Evolutionary conservation across 2,888 invertebrate species (phyloP), one percentile per base, ranked within the genome.

Genomic region (Dione vanillae): DNA sequence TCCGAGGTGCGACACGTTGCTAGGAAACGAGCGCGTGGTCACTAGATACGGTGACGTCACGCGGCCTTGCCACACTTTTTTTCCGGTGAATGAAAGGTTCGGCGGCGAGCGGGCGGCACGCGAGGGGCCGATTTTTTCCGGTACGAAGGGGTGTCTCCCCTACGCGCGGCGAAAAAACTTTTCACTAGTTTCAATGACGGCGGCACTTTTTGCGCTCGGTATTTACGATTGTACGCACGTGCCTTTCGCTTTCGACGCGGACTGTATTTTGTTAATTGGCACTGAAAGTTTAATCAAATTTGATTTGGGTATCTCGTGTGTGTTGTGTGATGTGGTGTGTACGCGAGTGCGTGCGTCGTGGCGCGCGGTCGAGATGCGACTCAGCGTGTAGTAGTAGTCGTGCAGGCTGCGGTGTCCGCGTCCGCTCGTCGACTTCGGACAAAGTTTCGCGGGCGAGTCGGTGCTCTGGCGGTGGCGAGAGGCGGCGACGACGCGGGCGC

Each of bases 41-140:
- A 89, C 92, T 91, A 90, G 90, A 90, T 87, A 87, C 89, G 84
- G 85, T 92, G 92, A 92, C 92, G 93, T 93, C 92, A 92, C 92
- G 83, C 84, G 93, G 93, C 93, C 94, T 94, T 93, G 94, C 93
- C 93, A 93, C 93, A 93, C 93, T 93, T 93, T 93, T 93, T 93
- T 93, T 88, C 88, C 89, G 83, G 91, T 93, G 94, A 95, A 95
- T 95, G 95, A 94, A 94, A 94, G 94, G 93, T 94, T 94, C 88
- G 91, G 92, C 89, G 91, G 92, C 91, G 91, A 92, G 86, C 91
- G 87, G 88, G 84, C 74, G 89, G 88, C 90, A 85, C 85, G 90
- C 85, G 90, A 88, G 91, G 91, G 89, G 81, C 85, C 78, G 89
- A 89, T 92, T 93, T 93, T 93, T 92, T 91, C 88, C 87, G 86